phyloP scores from a whole-genome alignment of 2,797 vertebrate genomes.

The Eremophila alpestris region DNA sequence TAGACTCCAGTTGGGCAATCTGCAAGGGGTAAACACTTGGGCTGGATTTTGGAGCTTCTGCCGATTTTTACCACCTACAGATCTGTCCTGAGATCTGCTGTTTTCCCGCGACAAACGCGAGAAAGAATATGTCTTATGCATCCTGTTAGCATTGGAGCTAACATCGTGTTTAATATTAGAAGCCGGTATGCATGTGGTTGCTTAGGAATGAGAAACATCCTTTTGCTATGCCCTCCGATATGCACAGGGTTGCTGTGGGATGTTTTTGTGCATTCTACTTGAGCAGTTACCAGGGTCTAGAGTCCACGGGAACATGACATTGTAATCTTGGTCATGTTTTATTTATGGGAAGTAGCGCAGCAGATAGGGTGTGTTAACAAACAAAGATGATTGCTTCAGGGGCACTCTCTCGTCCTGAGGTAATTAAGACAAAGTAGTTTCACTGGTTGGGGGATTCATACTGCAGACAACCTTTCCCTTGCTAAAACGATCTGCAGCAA shows the following conservation, averaged over 20 bases:
- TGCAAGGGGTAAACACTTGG: background rate
- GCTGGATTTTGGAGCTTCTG: background rate
- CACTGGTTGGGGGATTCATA: conserved; percentile 75
- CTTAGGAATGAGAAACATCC: conserved; percentile 59
- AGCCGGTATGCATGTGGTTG: conserved; percentile 41
- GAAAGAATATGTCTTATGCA: background rate
- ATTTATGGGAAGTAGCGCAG: conserved; percentile 80
- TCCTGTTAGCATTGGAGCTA: conserved; percentile 28
- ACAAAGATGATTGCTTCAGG: conserved; percentile 88
- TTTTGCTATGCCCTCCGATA: conserved; percentile 67
- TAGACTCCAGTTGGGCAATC: background rate
- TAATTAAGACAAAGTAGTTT: conserved; percentile 88
- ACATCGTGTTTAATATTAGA: conserved; percentile 43
- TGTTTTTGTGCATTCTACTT: conserved; percentile 75
- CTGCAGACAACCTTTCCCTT: conserved; percentile 69
- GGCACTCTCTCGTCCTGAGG: conserved; percentile 81
- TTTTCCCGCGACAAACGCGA: background rate
- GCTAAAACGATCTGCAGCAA: conserved; percentile 64
- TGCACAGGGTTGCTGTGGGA: conserved; percentile 60
- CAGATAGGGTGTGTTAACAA: conserved; percentile 86
- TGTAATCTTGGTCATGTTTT: conserved; percentile 88
- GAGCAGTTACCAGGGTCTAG: conserved; percentile 75
- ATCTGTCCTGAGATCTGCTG: conserved; percentile 14
- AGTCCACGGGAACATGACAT: conserved; percentile 80
- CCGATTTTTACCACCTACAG: background rate